Evolutionary conservation across 1,140 invertebrate genomes (phyloP).

Genomic region (Prorops nasuta): DNA sequence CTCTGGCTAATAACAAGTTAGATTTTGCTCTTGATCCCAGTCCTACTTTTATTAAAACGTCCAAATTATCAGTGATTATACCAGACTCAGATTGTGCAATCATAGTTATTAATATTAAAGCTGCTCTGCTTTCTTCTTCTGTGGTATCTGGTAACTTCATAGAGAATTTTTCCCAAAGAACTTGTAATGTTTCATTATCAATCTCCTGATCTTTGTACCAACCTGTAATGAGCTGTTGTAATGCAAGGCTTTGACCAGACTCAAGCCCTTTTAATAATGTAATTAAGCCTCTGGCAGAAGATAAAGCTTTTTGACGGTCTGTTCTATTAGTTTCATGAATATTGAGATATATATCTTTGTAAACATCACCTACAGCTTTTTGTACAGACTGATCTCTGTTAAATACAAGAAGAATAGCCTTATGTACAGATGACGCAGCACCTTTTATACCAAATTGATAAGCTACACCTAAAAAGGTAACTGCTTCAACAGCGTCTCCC

Average conservation of each 20-base stretch:
- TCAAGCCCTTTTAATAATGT: constrained; percentile 61
- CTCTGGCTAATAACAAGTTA: constrained; percentile 60
- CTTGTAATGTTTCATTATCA: constrained; percentile 52
- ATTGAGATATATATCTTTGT: constrained; percentile 64
- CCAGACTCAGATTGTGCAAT: constrained; percentile 58
- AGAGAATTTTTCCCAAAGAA: constrained; percentile 81
- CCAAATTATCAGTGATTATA: constrained; percentile 63
- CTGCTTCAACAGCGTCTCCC: constrained; percentile 79
- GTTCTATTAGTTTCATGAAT: constrained; percentile 26
- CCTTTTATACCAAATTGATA: constrained; percentile 75
- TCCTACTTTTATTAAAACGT: constrained; percentile 60
- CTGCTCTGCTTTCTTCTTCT: constrained; percentile 65
- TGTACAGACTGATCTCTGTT: constrained; percentile 57
- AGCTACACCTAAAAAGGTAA: constrained; percentile 80
- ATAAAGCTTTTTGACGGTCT: constrained; percentile 34
- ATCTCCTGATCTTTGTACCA: constrained; percentile 67
- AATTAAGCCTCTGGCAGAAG: constrained; percentile 39
- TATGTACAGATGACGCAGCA: constrained; percentile 68
- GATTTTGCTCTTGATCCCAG: constrained; percentile 55
- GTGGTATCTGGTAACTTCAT: constrained; percentile 72
- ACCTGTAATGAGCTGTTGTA: constrained; percentile 68
- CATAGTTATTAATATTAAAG: constrained; percentile 75
- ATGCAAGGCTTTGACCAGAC: constrained; percentile 66
- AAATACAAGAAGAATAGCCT: constrained; percentile 74
- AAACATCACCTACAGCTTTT: constrained; percentile 64